Evolutionary conservation across 2,113 vertebrate genomes (phyloP).

Genomic region (Pongo abelii): DNA sequence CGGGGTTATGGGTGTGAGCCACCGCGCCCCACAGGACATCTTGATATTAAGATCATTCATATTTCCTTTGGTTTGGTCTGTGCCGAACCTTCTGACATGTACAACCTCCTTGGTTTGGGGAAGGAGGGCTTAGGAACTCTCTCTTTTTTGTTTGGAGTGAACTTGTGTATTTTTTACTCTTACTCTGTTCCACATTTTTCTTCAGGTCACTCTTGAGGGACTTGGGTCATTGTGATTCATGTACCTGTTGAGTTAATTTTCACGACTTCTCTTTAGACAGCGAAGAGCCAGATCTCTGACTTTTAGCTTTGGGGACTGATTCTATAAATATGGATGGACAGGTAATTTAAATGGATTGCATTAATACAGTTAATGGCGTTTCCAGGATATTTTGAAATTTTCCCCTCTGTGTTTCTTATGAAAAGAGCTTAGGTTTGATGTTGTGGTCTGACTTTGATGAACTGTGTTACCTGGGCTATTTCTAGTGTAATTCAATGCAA

Average conservation of each 20-base stretch:
- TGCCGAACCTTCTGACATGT: background rate
- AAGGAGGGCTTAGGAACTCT: background rate
- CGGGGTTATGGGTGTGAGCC: background rate
- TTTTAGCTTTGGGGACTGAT: background rate
- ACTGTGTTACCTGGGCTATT: background rate
- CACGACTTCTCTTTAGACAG: background rate
- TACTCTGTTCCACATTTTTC: background rate
- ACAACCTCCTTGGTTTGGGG: background rate
- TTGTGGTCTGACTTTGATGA: background rate
- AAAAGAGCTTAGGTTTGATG: conserved; percentile 24
- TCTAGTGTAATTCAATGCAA: background rate
- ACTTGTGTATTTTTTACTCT: background rate
- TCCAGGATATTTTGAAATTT: conserved; percentile 10
- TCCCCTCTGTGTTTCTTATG: background rate
- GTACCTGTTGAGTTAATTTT: background rate
- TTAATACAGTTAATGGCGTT: background rate
- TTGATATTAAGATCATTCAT: background rate
- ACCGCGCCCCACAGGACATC: background rate
- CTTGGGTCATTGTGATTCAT: background rate
- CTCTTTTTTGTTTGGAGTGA: background rate
- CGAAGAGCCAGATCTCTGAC: background rate
- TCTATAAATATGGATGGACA: background rate
- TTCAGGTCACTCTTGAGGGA: background rate
- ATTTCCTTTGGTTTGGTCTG: background rate
- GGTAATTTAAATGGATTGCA: background rate